Evolutionary conservation across 2,888 invertebrate species (phyloP), one percentile per base, ranked within the genome.

Genomic region (Napeogenes inachia): DNA sequence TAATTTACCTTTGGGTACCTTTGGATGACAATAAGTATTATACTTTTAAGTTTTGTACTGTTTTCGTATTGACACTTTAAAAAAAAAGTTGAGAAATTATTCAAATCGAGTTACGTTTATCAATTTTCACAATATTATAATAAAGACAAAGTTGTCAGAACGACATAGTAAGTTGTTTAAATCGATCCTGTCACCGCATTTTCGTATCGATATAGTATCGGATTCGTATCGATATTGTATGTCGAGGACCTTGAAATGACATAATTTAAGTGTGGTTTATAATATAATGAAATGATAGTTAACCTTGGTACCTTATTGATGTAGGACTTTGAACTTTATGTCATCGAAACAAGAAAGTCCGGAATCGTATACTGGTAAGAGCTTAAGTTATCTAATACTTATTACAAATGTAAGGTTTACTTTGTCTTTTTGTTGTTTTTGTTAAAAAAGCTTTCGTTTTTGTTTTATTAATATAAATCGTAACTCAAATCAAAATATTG

Each of bases 151-250:
- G 50, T 55, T 53, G 54, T 56, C 56, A 53, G 45, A 45, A 58
- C 56, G 45, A 55, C 56, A 47, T 54, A n/a, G 42, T 46, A 54
- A 54, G 35, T 61, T 13, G 33, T 54, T 56, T 46, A 56, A 62
- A 64, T 64, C 62, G 64, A 60, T 64, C 64, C 58, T 57, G 50
- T 66, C 64, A 66, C 66, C 66, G 60, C 66, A 66, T 64, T 53
- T 57, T 50, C 35, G 59, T 66, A 64, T 64, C 64, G 64, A 53
- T 57, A 54, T 63, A 60, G 46, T 50, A 50, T 50, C 50, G 50
- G 50, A 50, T 66, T 62, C 62, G 46, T 59, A 54, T 64, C 60
- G 62, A 58, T 64, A 62, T 66, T 64, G 42, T 62, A 60, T 66
- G 64, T 64, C 64, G 64, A 66, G 64, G 66, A 57, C 63, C 21